Evolutionary conservation across 2,113 vertebrate genomes (phyloP).

Genomic region (Tympanuchus pallidicinctus): DNA sequence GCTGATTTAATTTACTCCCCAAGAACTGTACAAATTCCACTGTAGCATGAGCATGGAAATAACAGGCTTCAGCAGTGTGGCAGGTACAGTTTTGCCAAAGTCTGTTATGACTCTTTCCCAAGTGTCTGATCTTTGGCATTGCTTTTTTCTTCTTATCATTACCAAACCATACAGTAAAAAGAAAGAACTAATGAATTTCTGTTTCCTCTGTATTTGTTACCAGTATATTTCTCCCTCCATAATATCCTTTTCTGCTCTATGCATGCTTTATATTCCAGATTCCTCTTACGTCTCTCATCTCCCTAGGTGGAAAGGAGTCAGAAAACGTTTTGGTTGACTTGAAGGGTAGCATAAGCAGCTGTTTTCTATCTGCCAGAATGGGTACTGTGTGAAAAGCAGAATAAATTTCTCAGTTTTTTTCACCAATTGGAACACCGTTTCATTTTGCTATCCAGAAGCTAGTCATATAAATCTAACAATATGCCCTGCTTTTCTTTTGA

Average conservation of each 20-base stretch:
- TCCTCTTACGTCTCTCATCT: neutral
- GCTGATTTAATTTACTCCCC: neutral
- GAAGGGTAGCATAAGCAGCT: neutral
- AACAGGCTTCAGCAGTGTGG: accelerated
- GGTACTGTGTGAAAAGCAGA: neutral
- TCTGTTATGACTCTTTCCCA: neutral
- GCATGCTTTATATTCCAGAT: neutral
- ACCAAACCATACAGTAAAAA: neutral
- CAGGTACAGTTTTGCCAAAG: neutral
- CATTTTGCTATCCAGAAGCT: neutral
- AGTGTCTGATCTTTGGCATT: neutral
- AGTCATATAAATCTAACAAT: neutral
- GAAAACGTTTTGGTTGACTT: neutral
- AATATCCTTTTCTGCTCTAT: neutral
- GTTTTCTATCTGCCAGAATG: neutral
- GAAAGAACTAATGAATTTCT: neutral
- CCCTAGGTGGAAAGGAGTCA: neutral
- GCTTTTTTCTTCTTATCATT: neutral
- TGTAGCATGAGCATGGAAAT: neutral
- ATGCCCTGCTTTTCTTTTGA: neutral
- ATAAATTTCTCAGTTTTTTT: neutral
- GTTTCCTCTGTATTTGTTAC: neutral
- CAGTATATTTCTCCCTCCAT: neutral
- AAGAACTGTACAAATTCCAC: neutral
- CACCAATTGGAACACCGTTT: neutral